These are phyloP conservation scores for Grus americana DNA, from an alignment of 2,113 vertebrate genomes.

Conservation along the genomic window DNA sequence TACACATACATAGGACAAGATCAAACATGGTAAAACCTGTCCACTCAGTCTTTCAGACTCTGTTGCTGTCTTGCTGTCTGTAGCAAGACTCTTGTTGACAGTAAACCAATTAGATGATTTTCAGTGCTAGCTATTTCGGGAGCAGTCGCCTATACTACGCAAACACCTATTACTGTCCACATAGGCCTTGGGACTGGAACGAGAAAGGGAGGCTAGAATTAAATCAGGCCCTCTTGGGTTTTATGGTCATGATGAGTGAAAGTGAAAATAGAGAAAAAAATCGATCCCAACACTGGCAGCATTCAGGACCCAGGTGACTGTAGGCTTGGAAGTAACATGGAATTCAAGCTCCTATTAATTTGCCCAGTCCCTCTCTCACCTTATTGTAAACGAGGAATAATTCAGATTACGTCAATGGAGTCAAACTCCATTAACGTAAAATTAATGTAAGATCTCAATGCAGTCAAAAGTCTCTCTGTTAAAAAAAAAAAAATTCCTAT, in stretches of 20 bases:
- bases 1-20: neutral
- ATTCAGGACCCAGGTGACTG: neutral
- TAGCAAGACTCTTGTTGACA: neutral
- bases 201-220: neutral
- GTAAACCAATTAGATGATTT: slow-evolving; percentile 3
- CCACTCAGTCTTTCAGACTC: neutral
- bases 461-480: neutral
- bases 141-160: neutral
- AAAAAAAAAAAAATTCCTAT: neutral
- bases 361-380: neutral
- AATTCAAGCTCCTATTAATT: neutral
- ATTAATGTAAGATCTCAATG: neutral
- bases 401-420: neutral
- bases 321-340: neutral
- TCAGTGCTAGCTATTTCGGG: neutral
- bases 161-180: neutral
- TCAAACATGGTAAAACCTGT: neutral
- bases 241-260: neutral
- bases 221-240: neutral
- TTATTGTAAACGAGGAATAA: neutral
- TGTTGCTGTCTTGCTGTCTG: neutral
- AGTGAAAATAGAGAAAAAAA: slow-evolving; percentile 10
- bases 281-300: neutral
- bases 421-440: neutral
- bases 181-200: neutral